Conservation (phyloP, 2,888 invertebrate species). For the Plagodis dolabraria region DNA sequence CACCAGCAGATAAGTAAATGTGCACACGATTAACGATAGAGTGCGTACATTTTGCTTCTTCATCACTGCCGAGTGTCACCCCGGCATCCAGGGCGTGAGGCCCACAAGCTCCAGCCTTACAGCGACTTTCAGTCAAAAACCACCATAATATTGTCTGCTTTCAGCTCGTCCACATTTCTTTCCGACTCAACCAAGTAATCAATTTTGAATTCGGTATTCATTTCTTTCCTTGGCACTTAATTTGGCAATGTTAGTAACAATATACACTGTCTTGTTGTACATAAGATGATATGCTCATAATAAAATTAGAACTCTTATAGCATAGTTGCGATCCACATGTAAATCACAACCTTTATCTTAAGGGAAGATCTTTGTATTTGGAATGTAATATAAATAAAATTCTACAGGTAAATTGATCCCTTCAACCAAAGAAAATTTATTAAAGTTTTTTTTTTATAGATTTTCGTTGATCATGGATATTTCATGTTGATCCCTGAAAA, state of each 20-base stretch:
- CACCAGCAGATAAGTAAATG: constrained; percentile 99
- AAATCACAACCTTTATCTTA: constrained; percentile 54
- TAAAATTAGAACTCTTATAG: constrained; percentile 39
- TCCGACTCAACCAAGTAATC: constrained; percentile 18
- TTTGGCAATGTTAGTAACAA: constrained; percentile 41
- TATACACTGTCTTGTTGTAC: constrained; percentile 49
- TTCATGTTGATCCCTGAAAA: constrained; percentile 20
- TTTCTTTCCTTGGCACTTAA: constrained; percentile 43
- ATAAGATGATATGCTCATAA: constrained; percentile 56
- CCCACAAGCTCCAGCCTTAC: constrained; percentile 48
- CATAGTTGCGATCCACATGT: constrained; percentile 46
- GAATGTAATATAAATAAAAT: constrained; percentile 49
- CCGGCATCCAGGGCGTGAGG: constrained; percentile 67
- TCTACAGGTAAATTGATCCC: constrained; percentile 78
- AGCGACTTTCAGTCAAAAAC: constrained; percentile 50
- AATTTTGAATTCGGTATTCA: constrained; percentile 52
- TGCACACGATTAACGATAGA: constrained; percentile 99
- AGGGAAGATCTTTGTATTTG: constrained; percentile 25
- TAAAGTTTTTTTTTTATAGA: constrained; percentile 12
- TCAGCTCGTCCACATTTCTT: constrained; percentile 13
- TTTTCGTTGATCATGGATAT: constrained; percentile 26
- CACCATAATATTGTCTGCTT: constrained; percentile 38
- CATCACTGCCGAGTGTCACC: constrained; percentile 88
- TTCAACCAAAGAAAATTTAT: constrained; percentile 36
- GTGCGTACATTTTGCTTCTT: constrained; percentile 99